Evolutionary conservation across 2,797 vertebrate genomes (phyloP).

Genomic region (Dipus sagitta): DNA sequence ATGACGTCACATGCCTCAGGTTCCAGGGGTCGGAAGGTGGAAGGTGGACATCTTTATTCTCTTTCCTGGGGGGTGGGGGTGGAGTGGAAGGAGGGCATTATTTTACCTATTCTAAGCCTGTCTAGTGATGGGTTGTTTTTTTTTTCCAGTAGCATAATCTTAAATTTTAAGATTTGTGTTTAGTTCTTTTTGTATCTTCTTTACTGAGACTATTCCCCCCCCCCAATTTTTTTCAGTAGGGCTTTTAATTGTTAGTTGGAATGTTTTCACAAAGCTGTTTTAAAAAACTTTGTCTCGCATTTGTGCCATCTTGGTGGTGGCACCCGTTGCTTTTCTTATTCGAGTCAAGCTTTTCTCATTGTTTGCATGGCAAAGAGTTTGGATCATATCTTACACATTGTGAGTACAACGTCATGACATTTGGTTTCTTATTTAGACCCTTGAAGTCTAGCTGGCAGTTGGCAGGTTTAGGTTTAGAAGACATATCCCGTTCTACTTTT

Average conservation of each 20-base stretch:
- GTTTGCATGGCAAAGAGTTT: conserved; percentile 63
- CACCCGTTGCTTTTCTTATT: conserved; percentile 66
- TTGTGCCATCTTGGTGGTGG: conserved; percentile 66
- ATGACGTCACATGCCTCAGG: not conserved
- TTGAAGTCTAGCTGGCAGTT: conserved; percentile 69
- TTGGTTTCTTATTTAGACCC: conserved; percentile 68
- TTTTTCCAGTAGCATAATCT: conserved; percentile 23
- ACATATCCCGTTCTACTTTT: conserved; percentile 47
- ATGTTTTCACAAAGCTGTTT: conserved; percentile 59
- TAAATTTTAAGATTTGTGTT: conserved; percentile 45
- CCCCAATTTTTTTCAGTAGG: conserved; percentile 18
- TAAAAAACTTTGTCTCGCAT: conserved; percentile 53
- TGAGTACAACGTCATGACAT: conserved; percentile 63
- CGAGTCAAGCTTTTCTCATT: conserved; percentile 60
- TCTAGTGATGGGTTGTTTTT: not conserved
- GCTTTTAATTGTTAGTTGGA: conserved; percentile 42
- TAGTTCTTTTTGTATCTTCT: conserved; percentile 22
- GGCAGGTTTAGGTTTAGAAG: conserved; percentile 64
- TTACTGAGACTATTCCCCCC: conserved; percentile 11
- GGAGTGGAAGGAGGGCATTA: not conserved
- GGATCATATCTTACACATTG: conserved; percentile 54
- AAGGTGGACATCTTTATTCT: not conserved
- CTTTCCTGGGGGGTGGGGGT: too few species aligned
- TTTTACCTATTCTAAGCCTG: not conserved
- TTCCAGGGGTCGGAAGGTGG: not conserved